Evolutionary conservation across 2,797 vertebrate genomes (phyloP).

Genomic region (Peromyscus aztecus): DNA sequence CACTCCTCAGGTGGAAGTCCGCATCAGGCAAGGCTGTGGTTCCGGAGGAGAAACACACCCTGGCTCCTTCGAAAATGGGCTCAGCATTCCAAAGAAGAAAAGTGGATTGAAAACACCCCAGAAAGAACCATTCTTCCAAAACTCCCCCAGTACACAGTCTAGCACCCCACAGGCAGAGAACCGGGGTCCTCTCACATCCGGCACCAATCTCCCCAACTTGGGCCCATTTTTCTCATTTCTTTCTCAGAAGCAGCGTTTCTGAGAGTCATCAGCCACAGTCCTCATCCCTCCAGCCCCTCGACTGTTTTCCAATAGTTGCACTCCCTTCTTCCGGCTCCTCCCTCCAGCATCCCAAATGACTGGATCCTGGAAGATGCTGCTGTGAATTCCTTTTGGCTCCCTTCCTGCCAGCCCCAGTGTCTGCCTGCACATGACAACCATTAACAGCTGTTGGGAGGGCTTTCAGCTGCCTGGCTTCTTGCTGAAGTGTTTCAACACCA

Average conservation of each 20-base stretch:
- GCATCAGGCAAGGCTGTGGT: neutral
- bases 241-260: neutral
- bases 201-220: neutral
- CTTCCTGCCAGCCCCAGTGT: constrained; percentile 66
- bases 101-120: neutral
- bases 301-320: neutral
- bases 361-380: constrained; percentile 68
- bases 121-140: neutral
- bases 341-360: constrained; percentile 65
- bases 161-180: neutral
- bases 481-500: constrained; percentile 63
- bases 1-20: neutral
- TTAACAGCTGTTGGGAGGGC: constrained; percentile 76
- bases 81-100: constrained; percentile 41
- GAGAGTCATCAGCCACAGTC: neutral
- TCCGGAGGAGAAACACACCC: neutral
- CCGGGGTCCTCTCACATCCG: neutral
- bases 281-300: neutral
- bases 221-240: neutral
- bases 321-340: constrained; percentile 31
- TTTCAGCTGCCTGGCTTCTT: constrained; percentile 73
- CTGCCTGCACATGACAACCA: constrained; percentile 73
- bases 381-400: constrained; percentile 75
- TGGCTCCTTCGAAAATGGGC: neutral
- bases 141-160: neutral